Conservation (phyloP, 1,140 invertebrate species). For the Linepithema humile region DNA sequence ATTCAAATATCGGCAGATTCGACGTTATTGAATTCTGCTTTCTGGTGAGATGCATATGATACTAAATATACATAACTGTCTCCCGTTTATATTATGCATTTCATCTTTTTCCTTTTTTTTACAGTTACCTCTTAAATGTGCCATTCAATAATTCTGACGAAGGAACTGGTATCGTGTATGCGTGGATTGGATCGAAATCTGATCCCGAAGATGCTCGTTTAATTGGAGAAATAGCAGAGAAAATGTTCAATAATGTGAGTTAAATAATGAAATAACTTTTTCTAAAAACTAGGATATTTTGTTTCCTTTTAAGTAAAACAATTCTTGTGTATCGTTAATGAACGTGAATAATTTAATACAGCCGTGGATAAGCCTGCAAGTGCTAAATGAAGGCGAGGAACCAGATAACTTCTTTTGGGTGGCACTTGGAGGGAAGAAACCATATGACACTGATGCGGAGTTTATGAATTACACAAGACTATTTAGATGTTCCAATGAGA, state of each 20-base stretch:
- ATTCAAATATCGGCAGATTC: slow-evolving; percentile 95
- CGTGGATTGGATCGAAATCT: slow-evolving; percentile 97
- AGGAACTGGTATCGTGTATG: slow-evolving; percentile 97
- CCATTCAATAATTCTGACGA: slow-evolving; percentile 95
- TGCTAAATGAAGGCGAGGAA: slow-evolving; percentile 98
- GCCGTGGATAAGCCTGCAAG: slow-evolving; percentile 94
- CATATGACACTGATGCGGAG: slow-evolving; percentile 95
- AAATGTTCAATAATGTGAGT: slow-evolving; percentile 94
- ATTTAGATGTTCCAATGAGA: slow-evolving; percentile 99
- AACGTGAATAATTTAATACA: slow-evolving; percentile 68
- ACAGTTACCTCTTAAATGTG: slow-evolving; percentile 97
- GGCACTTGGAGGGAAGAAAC: slow-evolving; percentile 95
- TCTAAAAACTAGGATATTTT: neutral
- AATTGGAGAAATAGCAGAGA: slow-evolving; percentile 96
- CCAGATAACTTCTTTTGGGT: slow-evolving; percentile 99
- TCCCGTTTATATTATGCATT: neutral
- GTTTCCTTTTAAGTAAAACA: neutral
- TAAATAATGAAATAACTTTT: neutral
- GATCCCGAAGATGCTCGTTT: slow-evolving; percentile 95
- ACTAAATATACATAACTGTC: neutral
- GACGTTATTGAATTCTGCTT: slow-evolving; percentile 91
- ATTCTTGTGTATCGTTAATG: neutral
- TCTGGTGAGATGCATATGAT: slow-evolving; percentile 88
- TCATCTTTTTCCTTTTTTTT: slow-evolving; percentile 82
- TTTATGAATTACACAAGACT: slow-evolving; percentile 98